Conservation (phyloP, 2,888 invertebrate species). For the Cyrtodaria siliqua region DNA sequence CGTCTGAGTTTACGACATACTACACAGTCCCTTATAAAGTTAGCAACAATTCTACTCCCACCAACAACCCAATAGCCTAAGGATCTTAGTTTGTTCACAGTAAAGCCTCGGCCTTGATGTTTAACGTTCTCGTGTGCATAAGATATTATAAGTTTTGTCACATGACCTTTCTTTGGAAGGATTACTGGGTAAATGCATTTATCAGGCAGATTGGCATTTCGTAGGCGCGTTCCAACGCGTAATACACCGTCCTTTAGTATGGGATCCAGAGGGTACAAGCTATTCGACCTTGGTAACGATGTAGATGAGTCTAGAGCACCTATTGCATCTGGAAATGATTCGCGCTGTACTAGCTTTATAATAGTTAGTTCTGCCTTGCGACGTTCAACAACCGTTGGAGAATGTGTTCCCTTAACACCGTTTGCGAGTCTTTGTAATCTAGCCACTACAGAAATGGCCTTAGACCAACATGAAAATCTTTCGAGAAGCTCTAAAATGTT, state of each 20-base stretch:
- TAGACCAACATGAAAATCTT: constrained; percentile 30
- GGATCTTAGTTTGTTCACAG: constrained; percentile 53
- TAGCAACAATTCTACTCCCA: constrained; percentile 64
- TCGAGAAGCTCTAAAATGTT: constrained; percentile 4
- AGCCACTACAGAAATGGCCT: constrained; percentile 17
- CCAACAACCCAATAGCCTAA: constrained; percentile 78
- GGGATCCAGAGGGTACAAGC: constrained; percentile 34
- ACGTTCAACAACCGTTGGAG: constrained; percentile 30
- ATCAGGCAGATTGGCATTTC: neutral
- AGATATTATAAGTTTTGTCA: constrained; percentile 42
- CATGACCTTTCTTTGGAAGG: constrained; percentile 47
- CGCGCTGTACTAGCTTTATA: constrained; percentile 35
- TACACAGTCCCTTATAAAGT: constrained; percentile 71
- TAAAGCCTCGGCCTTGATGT: constrained; percentile 60
- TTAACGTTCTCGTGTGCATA: constrained; percentile 55
- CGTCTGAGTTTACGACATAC: constrained; percentile 73
- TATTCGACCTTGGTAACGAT: constrained; percentile 15
- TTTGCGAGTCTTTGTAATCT: constrained; percentile 23
- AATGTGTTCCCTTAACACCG: constrained; percentile 19
- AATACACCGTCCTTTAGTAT: constrained; percentile 27
- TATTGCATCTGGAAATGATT: constrained; percentile 21
- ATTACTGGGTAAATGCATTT: constrained; percentile 59
- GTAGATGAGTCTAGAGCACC: constrained; percentile 6
- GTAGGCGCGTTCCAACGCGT: constrained; percentile 10
- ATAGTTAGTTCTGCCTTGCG: constrained; percentile 29